Evolutionary conservation across 2,113 vertebrate genomes (phyloP).

Genomic region (Silurus asotus): DNA sequence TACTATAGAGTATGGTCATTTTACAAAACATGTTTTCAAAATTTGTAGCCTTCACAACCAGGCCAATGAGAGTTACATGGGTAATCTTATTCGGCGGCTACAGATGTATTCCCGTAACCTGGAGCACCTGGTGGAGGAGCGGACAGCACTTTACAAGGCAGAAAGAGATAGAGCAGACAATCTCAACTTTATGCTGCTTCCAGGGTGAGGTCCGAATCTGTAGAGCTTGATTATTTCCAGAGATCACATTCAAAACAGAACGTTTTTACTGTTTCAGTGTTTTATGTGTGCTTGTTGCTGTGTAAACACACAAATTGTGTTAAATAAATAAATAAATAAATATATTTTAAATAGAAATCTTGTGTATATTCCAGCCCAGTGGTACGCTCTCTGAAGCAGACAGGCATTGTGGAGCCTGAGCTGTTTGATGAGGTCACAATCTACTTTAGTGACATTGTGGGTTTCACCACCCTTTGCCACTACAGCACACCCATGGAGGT

Average conservation of each 20-base stretch:
- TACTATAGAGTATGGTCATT: background rate
- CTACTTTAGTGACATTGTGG: constrained; percentile 98
- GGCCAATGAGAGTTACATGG: constrained; percentile 93
- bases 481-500: constrained; percentile 98
- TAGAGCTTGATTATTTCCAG: background rate
- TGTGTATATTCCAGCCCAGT: constrained; percentile 76
- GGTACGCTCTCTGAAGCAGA: constrained; percentile 94
- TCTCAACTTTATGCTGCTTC: constrained; percentile 96
- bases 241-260: background rate
- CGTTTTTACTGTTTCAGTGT: background rate
- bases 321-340: too few relatives aligned
- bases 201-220: constrained; percentile 73
- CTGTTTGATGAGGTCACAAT: constrained; percentile 94
- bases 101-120: constrained; percentile 94
- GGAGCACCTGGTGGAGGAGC: constrained; percentile 92
- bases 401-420: constrained; percentile 88
- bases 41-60: constrained; percentile 84
- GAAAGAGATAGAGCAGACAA: constrained; percentile 90
- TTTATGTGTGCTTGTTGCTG: constrained; percentile 17
- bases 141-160: constrained; percentile 91
- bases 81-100: constrained; percentile 90
- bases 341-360: background rate
- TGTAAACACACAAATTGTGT: background rate
- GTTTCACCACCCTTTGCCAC: constrained; percentile 96
- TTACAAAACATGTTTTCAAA: background rate